phyloP scores from a whole-genome alignment of 2,888 invertebrate species.

The Thymelicus sylvestris region DNA sequence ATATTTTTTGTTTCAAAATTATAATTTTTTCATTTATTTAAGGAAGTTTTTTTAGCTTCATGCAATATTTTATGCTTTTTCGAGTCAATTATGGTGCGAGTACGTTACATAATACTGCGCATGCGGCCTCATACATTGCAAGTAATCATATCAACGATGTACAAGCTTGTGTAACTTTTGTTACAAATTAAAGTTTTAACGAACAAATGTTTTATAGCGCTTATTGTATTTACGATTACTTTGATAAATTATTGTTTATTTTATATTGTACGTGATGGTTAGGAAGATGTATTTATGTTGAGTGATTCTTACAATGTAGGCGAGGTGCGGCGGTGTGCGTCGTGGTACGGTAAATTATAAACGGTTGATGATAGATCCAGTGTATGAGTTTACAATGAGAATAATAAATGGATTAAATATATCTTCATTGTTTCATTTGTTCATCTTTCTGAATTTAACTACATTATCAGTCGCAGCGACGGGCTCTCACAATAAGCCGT shows the following conservation, averaged over 20 bases:
- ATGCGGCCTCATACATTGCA: slow-evolving; percentile 51
- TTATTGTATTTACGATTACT: slow-evolving; percentile 22
- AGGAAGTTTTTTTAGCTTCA: slow-evolving; percentile 42
- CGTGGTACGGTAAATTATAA: slow-evolving; percentile 74
- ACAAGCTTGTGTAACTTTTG: slow-evolving; percentile 25
- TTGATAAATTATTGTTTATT: slow-evolving; percentile 26
- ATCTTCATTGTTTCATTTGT: slow-evolving; percentile 44
- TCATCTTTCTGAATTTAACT: not conserved
- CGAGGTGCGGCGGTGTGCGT: slow-evolving; percentile 62
- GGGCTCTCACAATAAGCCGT: too few species aligned
- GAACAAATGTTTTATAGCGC: slow-evolving; percentile 26
- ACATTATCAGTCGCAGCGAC: too few species aligned
- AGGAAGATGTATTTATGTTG: slow-evolving; percentile 18
- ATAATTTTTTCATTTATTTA: slow-evolving; percentile 41
- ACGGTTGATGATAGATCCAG: slow-evolving; percentile 78
- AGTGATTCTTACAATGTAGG: slow-evolving; percentile 50
- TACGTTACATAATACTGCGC: slow-evolving; percentile 53
- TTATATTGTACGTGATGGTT: slow-evolving; percentile 8
- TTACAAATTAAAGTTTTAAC: slow-evolving; percentile 24
- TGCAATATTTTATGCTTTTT: slow-evolving; percentile 59
- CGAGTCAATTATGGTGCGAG: slow-evolving; percentile 81
- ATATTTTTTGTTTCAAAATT: slow-evolving; percentile 40
- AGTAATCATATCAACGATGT: slow-evolving; percentile 44
- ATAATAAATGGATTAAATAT: slow-evolving; percentile 77
- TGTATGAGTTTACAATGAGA: slow-evolving; percentile 83